Evolutionary conservation across 2,113 vertebrate genomes (phyloP), one percentile per base, ranked within the genome.

Genomic region (Nannobrachium achirus): DNA sequence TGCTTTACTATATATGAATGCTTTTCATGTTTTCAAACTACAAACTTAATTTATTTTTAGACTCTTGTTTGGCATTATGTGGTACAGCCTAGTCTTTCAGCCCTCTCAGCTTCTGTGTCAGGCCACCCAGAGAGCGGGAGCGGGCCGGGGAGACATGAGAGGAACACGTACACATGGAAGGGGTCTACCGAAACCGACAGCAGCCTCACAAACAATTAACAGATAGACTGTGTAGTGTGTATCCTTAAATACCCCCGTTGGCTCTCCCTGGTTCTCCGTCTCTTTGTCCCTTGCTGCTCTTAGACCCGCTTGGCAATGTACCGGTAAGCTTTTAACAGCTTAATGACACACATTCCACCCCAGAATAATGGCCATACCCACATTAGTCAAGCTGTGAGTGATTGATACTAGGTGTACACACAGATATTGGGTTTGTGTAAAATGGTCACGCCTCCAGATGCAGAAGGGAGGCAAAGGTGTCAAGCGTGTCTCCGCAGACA

Each of bases 111-210:
- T 38, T 55, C 76, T 72, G 59, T 51, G 20, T 57, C 10, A 63
- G 85, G 66, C 87, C 88, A 87, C 86, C 80, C 86, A 89, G 60
- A 56, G 69, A 79, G 70, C 14, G 70, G 10, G 55, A 15, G 25
- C 20, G 8, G 71, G 25, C 20, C 6, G 71, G 69, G 19, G 49
- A 50, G 14, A 14, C 25, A n/a, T 33, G 46, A 38, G 56, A 51
- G 48, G 15, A 8, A 55, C 15, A 64, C 15, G 42, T 57, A 55
- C 15, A 64, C 18, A 46, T 57, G 52, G 60, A 45, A 52, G 63
- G 51, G 45, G 40, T 70, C 44, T 6, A 42, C 51, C 66, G 57
- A 33, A 66, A 72, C 7, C 52, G 66, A 19, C 60, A 65, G 60
- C 55, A 75, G 78, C 70, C 46, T 71, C 62, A 80, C 50, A 80